Percentiles rank a stretch among this genome's conserved stretches.
Conservation (phyloP, 2,113 vertebrate species). For the Notarius lentiginosus region DNA sequence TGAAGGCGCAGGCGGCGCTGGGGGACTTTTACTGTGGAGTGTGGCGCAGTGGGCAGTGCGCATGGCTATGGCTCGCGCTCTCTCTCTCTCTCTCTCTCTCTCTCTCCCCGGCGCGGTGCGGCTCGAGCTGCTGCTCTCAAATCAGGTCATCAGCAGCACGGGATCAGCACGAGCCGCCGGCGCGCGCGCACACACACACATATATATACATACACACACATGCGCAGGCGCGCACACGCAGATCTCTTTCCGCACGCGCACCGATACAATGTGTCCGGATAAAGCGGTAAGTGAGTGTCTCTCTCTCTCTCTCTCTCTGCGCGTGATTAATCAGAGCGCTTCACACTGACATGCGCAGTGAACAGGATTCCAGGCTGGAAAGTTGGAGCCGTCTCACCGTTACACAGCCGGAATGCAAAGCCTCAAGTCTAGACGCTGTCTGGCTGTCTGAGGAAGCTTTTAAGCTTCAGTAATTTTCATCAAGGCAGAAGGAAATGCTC, state of each 20-base stretch:
- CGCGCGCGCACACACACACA: background rate
- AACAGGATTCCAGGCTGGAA: conserved; percentile 11
- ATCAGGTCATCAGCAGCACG: conserved; percentile 10
- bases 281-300: conserved; percentile 34
- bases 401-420: background rate
- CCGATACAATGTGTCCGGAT: background rate
- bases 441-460: background rate
- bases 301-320: background rate
- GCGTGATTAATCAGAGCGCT: background rate
- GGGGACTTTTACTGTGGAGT: conserved; percentile 49
- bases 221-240: background rate
- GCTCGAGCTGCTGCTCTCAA: background rate
- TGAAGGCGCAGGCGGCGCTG: background rate
- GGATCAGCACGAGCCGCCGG: conserved; percentile 10
- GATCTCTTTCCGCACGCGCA: conserved; percentile 7
- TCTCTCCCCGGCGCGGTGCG: background rate
- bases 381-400: conserved; percentile 36
- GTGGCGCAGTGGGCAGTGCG: background rate
- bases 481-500: background rate
- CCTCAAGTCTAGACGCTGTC: background rate
- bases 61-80: conserved; percentile 38
- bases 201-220: background rate
- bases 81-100: background rate
- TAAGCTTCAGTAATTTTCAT: too few species aligned
- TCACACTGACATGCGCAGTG: background rate